Percentiles rank a stretch among this genome's conserved stretches.
phyloP scores from a whole-genome alignment of 2,888 invertebrate genomes.

The Dione vanillae region DNA sequence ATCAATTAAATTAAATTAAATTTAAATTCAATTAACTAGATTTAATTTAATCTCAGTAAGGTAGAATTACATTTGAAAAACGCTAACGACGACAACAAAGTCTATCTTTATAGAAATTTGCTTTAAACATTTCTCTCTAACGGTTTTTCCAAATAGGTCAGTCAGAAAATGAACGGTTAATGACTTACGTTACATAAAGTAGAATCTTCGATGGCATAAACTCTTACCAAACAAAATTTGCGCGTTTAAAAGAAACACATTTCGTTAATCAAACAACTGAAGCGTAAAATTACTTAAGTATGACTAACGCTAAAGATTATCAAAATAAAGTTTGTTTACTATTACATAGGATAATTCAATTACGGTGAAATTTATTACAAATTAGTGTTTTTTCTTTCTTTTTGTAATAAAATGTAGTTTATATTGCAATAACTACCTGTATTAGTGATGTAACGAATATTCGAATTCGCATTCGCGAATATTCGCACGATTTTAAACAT shows the following conservation, averaged over 20 bases:
- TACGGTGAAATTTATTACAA: too few relatives aligned
- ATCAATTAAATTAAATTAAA: too few relatives aligned
- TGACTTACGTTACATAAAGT: conserved; percentile 15
- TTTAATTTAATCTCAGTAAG: too few relatives aligned
- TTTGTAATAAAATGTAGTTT: not conserved
- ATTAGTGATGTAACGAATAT: too few relatives aligned
- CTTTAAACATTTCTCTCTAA: not conserved
- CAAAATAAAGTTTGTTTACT: not conserved
- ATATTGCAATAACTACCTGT: too few relatives aligned
- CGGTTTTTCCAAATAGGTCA: conserved; percentile 6
- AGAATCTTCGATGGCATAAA: conserved; percentile 15
- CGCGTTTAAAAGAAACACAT: conserved; percentile 15
- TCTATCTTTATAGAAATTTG: too few relatives aligned
- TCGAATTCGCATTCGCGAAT: too few relatives aligned
- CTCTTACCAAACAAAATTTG: conserved; percentile 12
- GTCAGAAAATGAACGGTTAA: conserved; percentile 4
- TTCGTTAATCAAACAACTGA: conserved; percentile 11
- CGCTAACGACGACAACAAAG: too few relatives aligned
- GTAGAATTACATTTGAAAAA: too few relatives aligned
- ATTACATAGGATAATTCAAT: not conserved
- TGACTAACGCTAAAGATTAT: not conserved
- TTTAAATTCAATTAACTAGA: too few relatives aligned
- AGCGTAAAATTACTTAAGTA: conserved; percentile 8
- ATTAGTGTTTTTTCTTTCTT: not conserved
- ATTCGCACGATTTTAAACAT: too few relatives aligned